A percentile compares a stretch with the other conserved stretches of the same genome.
These are phyloP conservation scores for Diplodus puntazzo DNA, from an alignment of 2,797 vertebrate genomes.

Conservation along the genomic window DNA sequence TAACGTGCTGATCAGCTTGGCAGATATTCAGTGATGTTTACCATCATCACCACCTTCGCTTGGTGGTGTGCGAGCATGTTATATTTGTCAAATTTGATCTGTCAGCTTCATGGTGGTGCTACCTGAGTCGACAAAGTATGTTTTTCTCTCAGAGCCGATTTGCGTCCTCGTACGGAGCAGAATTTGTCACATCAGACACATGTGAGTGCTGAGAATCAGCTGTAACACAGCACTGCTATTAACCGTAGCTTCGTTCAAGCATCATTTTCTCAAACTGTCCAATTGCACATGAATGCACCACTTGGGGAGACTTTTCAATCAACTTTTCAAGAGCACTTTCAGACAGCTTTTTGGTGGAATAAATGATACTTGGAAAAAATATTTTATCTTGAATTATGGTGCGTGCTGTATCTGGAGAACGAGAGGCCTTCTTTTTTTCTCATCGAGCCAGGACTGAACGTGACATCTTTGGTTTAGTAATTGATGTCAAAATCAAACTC, in stretches of 20 bases:
- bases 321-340: not conserved
- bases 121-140: not conserved
- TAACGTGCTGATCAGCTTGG: not conserved
- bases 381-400: not conserved
- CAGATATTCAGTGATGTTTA: not conserved
- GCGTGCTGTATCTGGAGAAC: slow-evolving; percentile 1
- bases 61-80: not conserved
- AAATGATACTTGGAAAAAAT: not conserved
- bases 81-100: not conserved
- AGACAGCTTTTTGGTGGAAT: not conserved
- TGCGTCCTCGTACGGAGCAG: not conserved
- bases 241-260: not conserved
- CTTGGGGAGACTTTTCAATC: not conserved
- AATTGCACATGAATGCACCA: not conserved
- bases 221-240: slow-evolving; percentile 1
- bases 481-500: slow-evolving; percentile 4
- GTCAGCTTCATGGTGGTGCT: not conserved
- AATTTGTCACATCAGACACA: not conserved
- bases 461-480: slow-evolving; percentile 3
- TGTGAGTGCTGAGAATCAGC: not conserved
- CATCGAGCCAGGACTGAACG: not conserved
- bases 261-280: not conserved
- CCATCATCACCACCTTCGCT: not conserved
- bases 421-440: not conserved
- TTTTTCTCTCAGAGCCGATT: not conserved